Conservation (phyloP, 2,113 vertebrate species). For the Archilochus colubris region DNA sequence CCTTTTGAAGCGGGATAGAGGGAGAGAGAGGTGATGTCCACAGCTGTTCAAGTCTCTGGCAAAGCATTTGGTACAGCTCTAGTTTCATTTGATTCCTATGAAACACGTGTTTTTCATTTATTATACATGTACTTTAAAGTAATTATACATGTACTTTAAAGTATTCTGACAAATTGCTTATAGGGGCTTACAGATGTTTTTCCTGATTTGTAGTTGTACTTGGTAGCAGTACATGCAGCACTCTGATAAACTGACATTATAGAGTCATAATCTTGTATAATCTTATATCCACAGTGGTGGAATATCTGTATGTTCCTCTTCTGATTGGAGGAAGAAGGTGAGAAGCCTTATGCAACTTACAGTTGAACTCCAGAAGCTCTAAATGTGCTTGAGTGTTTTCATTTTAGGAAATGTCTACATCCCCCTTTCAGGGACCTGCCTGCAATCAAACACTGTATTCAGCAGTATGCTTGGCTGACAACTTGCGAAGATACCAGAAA, state of each 20-base stretch:
- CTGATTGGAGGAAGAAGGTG: not conserved
- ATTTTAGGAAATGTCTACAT: not conserved
- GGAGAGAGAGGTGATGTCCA: constrained; percentile 51
- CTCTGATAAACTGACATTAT: not conserved
- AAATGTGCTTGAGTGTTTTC: not conserved
- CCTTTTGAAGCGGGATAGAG: constrained; percentile 38
- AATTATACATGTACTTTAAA: constrained; percentile 28
- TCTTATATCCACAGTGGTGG: not conserved
- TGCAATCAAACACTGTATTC: not conserved
- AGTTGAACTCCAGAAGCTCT: not conserved
- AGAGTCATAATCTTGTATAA: constrained; percentile 14
- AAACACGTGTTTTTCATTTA: constrained; percentile 78
- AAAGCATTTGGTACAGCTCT: constrained; percentile 64
- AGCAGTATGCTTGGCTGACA: not conserved
- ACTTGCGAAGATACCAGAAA: not conserved
- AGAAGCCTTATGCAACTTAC: not conserved
- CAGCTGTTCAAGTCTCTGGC: constrained; percentile 74
- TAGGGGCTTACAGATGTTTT: constrained; percentile 68
- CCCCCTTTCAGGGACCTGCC: not conserved
- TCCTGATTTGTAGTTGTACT: constrained; percentile 61
- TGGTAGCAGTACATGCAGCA: constrained; percentile 25
- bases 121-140: constrained; percentile 62
- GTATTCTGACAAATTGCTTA: constrained; percentile 74
- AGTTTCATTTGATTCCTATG: constrained; percentile 71
- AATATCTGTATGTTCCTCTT: not conserved